Percentiles rank a stretch among this genome's conserved stretches.
Evolutionary conservation across 2,888 invertebrate genomes (phyloP).

Genomic region (Rugalucina vietnamica): DNA sequence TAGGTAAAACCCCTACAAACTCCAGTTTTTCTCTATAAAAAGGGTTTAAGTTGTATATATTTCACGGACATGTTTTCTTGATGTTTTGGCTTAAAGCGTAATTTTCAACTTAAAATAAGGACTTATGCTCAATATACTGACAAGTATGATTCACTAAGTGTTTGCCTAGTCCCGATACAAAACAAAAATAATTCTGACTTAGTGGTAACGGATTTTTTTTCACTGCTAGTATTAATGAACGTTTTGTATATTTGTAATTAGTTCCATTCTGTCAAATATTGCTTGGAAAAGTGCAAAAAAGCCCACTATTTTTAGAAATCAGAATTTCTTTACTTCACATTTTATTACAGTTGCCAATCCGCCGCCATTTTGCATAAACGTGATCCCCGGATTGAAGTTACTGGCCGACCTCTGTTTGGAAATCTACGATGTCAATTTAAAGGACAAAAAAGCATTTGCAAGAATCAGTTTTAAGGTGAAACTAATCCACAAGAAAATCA

Average conservation of each 20-base stretch:
- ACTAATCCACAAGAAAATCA: neutral
- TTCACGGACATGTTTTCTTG: too few relatives aligned
- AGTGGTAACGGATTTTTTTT: neutral
- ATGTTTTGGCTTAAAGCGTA: too few relatives aligned
- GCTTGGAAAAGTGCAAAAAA: neutral
- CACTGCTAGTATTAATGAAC: neutral
- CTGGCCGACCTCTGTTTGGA: neutral
- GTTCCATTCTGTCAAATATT: neutral
- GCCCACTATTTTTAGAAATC: neutral
- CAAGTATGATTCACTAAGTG: too few relatives aligned
- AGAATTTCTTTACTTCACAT: neutral
- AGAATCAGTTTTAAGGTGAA: neutral
- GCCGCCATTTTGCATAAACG: neutral
- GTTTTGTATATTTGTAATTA: neutral
- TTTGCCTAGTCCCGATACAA: too few relatives aligned
- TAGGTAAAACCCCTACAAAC: too few relatives aligned
- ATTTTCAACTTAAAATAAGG: too few relatives aligned
- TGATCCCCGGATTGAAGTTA: neutral
- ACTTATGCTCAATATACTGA: too few relatives aligned
- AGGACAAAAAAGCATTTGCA: neutral
- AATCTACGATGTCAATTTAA: neutral
- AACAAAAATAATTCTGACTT: neutral
- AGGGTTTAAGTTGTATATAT: too few relatives aligned
- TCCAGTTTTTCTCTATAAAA: too few relatives aligned
- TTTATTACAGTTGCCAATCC: neutral